Base-by-base conservation (phyloP, 2,797 vertebrate genomes). In the Perodicticus potto region DNA sequence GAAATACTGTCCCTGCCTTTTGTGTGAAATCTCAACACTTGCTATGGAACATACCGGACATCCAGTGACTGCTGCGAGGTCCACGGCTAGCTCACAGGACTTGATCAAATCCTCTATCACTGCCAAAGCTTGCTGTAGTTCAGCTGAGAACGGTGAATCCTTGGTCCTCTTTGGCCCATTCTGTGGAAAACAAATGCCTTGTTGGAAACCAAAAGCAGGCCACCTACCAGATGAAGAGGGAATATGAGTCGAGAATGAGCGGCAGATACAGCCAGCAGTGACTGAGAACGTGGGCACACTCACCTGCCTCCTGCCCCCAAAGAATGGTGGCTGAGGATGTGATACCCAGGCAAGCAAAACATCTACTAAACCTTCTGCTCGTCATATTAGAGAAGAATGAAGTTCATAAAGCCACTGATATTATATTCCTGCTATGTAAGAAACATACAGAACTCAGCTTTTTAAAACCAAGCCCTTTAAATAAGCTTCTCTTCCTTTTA, bases 81-180 rank as follows among this genome's bases (percentile, higher is more conserved):
- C 99, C 99, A 99, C 99, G 53, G 99, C 99, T 98, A 99, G 99
- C 34, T 99, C 99, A 72, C 99, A 99, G 5, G 99, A 99, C 97
- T 99, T 99, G 97, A 99, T 99, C 95, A 99, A 99, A 97, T 99
- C 99, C 86, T 99, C 98, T 97, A 99, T 80, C 0, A 99, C 99
- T 37, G 99, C 98, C 89, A 99, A 97, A 20, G 99, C 99, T 98
- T 99, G 99, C 92, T 99, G 99, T 96, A 99, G 12, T 98, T 99
- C 99, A 0, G 98, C 98, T 0, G 98, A 99, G 49, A 99, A 99
- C 88, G 99, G 98, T 0, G 98, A 98, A 57, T 99, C 99, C 92
- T 99, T 99, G 97, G 98, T 99, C 97, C 99, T 99, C 96, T 99
- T 99, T 32, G 99, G 97, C 99, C 99, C 99, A 96, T 99, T 99